Percentiles rank a stretch among this genome's conserved stretches.
phyloP scores from a whole-genome alignment of 2,113 vertebrate genomes.

The Poeciliopsis retropinna region DNA sequence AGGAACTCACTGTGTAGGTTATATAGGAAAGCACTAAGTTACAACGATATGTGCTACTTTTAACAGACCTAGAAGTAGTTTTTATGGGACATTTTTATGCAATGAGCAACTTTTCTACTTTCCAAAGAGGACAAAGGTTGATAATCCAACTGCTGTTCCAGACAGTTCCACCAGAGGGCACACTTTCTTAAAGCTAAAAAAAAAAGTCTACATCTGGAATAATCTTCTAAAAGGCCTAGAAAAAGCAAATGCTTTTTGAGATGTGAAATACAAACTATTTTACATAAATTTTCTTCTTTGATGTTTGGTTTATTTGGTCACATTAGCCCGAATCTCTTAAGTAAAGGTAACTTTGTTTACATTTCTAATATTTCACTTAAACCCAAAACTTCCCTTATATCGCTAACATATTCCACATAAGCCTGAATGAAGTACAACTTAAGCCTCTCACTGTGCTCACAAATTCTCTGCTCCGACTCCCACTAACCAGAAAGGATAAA shows the following conservation, averaged over 20 bases:
- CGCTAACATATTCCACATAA: background rate
- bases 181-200: background rate
- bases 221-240: too few relatives aligned
- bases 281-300: too few relatives aligned
- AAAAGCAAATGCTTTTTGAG: too few relatives aligned
- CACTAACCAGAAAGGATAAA: background rate
- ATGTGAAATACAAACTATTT: too few relatives aligned
- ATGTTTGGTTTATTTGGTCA: too few relatives aligned
- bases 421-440: background rate
- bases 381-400: too few relatives aligned
- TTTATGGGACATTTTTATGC: background rate
- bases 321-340: too few relatives aligned
- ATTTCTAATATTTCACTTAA: too few relatives aligned
- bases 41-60: background rate
- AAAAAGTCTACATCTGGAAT: too few relatives aligned
- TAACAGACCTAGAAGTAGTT: background rate
- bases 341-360: too few relatives aligned
- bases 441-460: background rate
- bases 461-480: background rate
- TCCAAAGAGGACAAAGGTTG: background rate
- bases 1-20: background rate
- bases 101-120: background rate
- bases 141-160: constrained; percentile 1
- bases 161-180: constrained; percentile 29
- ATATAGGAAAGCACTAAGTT: background rate